Percentiles rank a stretch among this genome's conserved stretches.
These are phyloP conservation scores for Polypterus senegalus DNA, from an alignment of 2,113 vertebrate species.

Conservation along the genomic window DNA sequence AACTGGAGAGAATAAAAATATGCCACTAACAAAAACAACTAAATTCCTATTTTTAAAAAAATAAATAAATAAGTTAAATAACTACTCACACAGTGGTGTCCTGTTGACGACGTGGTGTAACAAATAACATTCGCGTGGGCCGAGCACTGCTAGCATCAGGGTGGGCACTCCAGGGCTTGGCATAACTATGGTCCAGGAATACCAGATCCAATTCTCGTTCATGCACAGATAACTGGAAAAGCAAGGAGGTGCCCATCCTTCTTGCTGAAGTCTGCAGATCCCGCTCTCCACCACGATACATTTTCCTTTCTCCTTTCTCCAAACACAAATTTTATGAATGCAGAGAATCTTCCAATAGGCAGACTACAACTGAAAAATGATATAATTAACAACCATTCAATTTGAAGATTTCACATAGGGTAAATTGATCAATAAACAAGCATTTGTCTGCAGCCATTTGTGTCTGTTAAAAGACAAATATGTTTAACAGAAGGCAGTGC, in stretches of 20 bases:
- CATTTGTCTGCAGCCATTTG: no score
- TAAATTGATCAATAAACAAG: no score
- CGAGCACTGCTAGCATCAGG: constrained; percentile 85
- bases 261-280: constrained; percentile 76
- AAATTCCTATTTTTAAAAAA: no score
- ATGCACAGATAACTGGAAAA: constrained; percentile 82
- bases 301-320: constrained; percentile 41
- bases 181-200: constrained; percentile 88
- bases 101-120: constrained; percentile 67
- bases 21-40: no score
- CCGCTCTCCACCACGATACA: constrained; percentile 65
- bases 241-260: constrained; percentile 84
- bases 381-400: no score
- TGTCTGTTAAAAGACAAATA: no score
- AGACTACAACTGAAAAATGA: no score
- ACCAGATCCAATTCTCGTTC: constrained; percentile 86
- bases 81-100: constrained; percentile 63
- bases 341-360: no score
- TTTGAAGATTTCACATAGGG: no score
- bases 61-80: no score
- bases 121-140: constrained; percentile 79
- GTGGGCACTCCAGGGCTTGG: constrained; percentile 90
- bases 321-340: not conserved
- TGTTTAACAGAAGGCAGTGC: no score
- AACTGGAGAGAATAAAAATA: no score